Evolutionary conservation across 2,888 invertebrate genomes (phyloP).

Genomic region (Autographa pulchrina): DNA sequence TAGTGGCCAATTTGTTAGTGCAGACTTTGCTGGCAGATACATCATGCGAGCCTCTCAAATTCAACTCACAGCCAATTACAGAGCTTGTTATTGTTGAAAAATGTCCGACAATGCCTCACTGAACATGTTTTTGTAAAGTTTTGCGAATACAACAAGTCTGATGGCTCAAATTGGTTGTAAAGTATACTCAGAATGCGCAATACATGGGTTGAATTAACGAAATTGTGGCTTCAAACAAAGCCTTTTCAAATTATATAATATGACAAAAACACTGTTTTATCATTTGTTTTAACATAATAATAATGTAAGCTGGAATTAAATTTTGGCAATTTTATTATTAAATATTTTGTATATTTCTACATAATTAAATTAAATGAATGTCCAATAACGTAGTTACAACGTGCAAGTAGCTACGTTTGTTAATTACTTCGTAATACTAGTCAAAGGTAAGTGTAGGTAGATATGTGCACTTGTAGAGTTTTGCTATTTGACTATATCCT

Average conservation of each 20-base stretch:
- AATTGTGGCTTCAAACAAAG: neutral
- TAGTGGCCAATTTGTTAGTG: conserved; percentile 62
- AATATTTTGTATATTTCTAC: neutral
- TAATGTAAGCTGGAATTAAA: neutral
- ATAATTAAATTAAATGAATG: neutral
- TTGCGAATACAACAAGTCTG: conserved; percentile 16
- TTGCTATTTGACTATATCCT: conserved; percentile 12
- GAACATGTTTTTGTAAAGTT: conserved; percentile 56
- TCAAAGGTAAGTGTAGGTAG: conserved; percentile 10
- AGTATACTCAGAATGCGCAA: conserved; percentile 2
- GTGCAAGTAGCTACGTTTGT: neutral
- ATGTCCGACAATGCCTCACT: conserved; percentile 70
- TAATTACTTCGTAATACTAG: neutral
- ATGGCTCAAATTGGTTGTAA: conserved; percentile 24
- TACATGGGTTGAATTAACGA: neutral
- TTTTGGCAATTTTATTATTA: neutral
- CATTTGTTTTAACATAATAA: neutral
- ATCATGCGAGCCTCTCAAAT: conserved; percentile 78
- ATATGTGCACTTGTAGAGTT: conserved; percentile 36
- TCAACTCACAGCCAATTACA: conserved; percentile 78
- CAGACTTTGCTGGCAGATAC: conserved; percentile 59
- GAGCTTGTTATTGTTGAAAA: conserved; percentile 82
- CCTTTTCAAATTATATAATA: neutral
- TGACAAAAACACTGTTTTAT: neutral
- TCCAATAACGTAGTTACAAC: neutral